Percentiles rank a stretch among this genome's conserved stretches.
These are phyloP conservation scores for Drosophila cognata DNA, from an alignment of 2,888 invertebrate genomes.

Conservation along the genomic window DNA sequence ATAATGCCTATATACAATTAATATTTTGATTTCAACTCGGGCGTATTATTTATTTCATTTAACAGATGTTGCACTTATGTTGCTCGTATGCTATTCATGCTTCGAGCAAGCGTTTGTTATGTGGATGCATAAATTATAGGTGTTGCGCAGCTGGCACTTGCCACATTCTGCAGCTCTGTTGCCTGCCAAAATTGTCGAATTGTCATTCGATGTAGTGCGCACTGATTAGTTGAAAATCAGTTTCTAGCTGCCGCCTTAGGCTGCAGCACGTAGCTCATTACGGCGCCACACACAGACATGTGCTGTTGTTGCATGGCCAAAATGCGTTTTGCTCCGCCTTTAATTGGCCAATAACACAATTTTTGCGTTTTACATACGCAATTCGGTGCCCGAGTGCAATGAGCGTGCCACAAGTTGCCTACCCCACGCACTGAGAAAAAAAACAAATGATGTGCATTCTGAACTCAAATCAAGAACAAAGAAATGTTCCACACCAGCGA, in stretches of 20 bases:
- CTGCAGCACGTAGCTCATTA: constrained; percentile 19
- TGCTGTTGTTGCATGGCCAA: constrained; percentile 9
- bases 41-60: constrained; percentile 12
- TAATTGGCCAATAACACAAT: constrained; percentile 65
- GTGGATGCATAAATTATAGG: background rate
- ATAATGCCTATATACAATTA: constrained; percentile 12
- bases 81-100: background rate
- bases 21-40: constrained; percentile 18
- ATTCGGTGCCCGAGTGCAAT: constrained; percentile 14
- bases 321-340: constrained; percentile 26
- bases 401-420: constrained; percentile 32
- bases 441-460: background rate
- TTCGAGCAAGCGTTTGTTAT: background rate
- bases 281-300: background rate
- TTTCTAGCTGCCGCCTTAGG: constrained; percentile 3
- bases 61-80: background rate
- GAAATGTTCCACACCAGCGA: background rate
- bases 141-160: background rate
- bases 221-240: constrained; percentile 18
- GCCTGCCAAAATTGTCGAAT: background rate
- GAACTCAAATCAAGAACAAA: background rate
- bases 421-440: background rate
- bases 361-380: constrained; percentile 45
- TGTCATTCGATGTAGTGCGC: background rate
- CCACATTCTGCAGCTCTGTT: background rate